These are phyloP conservation scores for Chrysopilus asiliformis DNA, from an alignment of 2,888 invertebrate species.

Conservation along the genomic window DNA sequence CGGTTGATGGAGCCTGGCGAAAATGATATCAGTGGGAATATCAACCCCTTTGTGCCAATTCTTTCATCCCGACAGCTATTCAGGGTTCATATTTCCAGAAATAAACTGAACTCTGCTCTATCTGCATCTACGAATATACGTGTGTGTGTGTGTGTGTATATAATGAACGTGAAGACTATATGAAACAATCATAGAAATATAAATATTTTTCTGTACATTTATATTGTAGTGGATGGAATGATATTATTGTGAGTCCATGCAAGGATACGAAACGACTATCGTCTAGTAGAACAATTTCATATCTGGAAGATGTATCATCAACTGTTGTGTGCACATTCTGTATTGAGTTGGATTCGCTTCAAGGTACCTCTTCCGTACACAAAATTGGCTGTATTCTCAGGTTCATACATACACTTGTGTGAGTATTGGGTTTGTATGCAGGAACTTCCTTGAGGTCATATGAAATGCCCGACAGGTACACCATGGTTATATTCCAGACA, in stretches of 20 bases:
- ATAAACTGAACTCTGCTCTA: constrained; percentile 11
- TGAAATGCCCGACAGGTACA: constrained; percentile 7
- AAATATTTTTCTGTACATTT: background rate
- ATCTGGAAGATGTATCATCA: no score
- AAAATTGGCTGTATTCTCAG: no score
- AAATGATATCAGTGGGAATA: constrained; percentile 8
- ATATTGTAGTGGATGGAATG: background rate
- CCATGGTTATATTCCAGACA: constrained; percentile 15
- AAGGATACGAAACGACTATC: background rate
- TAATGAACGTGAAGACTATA: background rate
- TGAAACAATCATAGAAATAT: background rate
- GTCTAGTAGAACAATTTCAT: no score
- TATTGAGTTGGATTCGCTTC: no score
- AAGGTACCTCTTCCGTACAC: no score
- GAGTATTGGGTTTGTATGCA: no score
- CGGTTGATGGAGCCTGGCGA: no score
- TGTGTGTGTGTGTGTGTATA: background rate
- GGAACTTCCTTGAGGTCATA: constrained; percentile 14
- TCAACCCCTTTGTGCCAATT: constrained; percentile 6
- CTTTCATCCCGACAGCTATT: constrained; percentile 11
- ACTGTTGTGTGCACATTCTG: no score
- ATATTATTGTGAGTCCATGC: background rate
- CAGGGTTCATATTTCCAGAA: constrained; percentile 9
- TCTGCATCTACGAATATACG: background rate
- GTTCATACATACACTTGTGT: no score